Conservation (phyloP, 2,888 invertebrate species). For the Spialia ferax region DNA sequence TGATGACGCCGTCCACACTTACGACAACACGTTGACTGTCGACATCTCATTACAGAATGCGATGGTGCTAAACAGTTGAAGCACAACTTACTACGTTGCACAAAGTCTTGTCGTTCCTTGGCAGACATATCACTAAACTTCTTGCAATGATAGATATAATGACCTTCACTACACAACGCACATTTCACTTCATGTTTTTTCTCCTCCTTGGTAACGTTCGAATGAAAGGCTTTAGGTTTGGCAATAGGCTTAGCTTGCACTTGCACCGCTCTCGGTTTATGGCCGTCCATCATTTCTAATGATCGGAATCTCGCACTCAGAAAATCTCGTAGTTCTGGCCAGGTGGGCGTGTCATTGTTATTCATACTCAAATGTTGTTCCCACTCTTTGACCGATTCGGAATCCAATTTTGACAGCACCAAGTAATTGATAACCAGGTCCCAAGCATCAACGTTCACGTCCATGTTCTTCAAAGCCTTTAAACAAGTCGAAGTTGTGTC, state of each 20-base stretch:
- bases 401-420: constrained; percentile 43
- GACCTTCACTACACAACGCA: constrained; percentile 33
- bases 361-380: constrained; percentile 36
- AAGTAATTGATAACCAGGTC: constrained; percentile 42
- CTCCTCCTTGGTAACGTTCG: constrained; percentile 10
- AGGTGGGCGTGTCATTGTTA: constrained; percentile 2
- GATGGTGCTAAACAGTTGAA: constrained; percentile 41
- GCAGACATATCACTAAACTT: constrained; percentile 30
- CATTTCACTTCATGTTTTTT: constrained; percentile 20
- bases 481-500: constrained; percentile 35
- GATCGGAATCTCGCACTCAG: constrained; percentile 37
- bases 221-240: constrained; percentile 39
- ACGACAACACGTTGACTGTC: constrained; percentile 38
- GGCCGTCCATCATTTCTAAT: constrained; percentile 39
- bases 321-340: constrained; percentile 30
- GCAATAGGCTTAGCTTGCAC: constrained; percentile 8
- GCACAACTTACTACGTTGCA: constrained; percentile 39
- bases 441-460: constrained; percentile 41
- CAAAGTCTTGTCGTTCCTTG: constrained; percentile 40
- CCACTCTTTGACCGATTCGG: constrained; percentile 39
- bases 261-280: background rate
- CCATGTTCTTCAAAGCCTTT: constrained; percentile 43
- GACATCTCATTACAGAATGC: constrained; percentile 40
- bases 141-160: constrained; percentile 42
- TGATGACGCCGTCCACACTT: constrained; percentile 46